Evolutionary conservation across 1,140 invertebrate species (phyloP).

Genomic region (Hermetia illucens): DNA sequence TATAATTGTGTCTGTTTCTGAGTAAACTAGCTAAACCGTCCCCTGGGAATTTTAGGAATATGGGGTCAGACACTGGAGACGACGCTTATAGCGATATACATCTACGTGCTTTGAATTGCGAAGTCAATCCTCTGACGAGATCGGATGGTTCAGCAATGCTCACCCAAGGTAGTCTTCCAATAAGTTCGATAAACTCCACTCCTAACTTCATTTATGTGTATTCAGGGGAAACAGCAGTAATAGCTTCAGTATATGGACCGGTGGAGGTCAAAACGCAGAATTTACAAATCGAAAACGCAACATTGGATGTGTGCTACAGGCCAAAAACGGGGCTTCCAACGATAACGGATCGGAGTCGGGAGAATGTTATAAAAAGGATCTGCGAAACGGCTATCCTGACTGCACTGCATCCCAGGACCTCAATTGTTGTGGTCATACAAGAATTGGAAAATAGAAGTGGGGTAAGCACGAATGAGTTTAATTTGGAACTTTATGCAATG

Average conservation of each 20-base stretch:
- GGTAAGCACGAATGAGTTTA: slow-evolving; percentile 34
- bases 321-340: slow-evolving; percentile 61
- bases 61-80: too few relatives aligned
- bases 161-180: slow-evolving; percentile 41
- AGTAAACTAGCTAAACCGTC: too few relatives aligned
- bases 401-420: slow-evolving; percentile 58
- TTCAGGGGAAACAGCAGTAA: slow-evolving; percentile 58
- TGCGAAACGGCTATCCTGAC: slow-evolving; percentile 57
- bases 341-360: slow-evolving; percentile 54
- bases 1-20: too few relatives aligned
- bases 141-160: slow-evolving; percentile 62
- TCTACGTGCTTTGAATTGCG: slow-evolving; percentile 41
- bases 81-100: too few relatives aligned
- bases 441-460: slow-evolving; percentile 76
- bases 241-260: slow-evolving; percentile 71
- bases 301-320: slow-evolving; percentile 61
- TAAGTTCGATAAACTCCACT: slow-evolving; percentile 3
- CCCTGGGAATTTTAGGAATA: too few relatives aligned
- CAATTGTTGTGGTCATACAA: slow-evolving; percentile 65
- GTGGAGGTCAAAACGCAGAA: slow-evolving; percentile 62
- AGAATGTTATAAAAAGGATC: slow-evolving; percentile 58
- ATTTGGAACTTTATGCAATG: background rate
- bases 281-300: slow-evolving; percentile 62
- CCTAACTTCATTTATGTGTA: slow-evolving; percentile 2
- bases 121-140: slow-evolving; percentile 50